These are phyloP conservation scores for Tortricodes alternella DNA, from an alignment of 2,888 invertebrate genomes.

Conservation along the genomic window DNA sequence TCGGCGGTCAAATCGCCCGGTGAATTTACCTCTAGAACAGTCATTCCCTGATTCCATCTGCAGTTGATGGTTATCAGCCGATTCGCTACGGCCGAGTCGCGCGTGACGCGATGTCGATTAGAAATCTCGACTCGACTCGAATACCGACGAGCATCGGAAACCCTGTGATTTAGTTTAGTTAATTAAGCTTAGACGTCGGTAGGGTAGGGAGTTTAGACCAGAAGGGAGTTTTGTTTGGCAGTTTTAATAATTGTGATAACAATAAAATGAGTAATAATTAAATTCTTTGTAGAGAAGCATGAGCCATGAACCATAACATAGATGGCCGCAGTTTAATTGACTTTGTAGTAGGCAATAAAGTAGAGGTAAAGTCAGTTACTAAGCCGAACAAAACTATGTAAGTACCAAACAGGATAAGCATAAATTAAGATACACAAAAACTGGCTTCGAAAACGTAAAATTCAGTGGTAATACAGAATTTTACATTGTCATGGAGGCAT, in stretches of 20 bases:
- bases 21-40: neutral
- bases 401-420: conserved; percentile 10
- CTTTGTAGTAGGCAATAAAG: too few relatives aligned
- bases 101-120: conserved; percentile 69
- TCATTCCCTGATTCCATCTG: conserved; percentile 39
- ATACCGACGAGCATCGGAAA: conserved; percentile 50
- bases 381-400: neutral
- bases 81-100: conserved; percentile 63
- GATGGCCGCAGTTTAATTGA: too few relatives aligned
- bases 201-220: neutral
- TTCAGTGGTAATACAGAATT: conserved; percentile 51
- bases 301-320: too few relatives aligned
- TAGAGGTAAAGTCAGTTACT: too few relatives aligned
- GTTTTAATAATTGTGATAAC: too few relatives aligned
- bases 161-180: conserved; percentile 32
- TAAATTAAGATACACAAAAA: conserved; percentile 25
- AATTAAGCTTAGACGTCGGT: conserved; percentile 18
- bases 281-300: too few relatives aligned
- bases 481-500: conserved; percentile 58
- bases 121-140: conserved; percentile 67
- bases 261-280: too few relatives aligned
- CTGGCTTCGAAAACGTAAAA: conserved; percentile 23
- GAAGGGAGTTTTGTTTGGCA: too few relatives aligned
- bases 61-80: conserved; percentile 63
- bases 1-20: neutral